Evolutionary conservation across 2,113 vertebrate genomes (phyloP).

Genomic region (Indicator maculatus): DNA sequence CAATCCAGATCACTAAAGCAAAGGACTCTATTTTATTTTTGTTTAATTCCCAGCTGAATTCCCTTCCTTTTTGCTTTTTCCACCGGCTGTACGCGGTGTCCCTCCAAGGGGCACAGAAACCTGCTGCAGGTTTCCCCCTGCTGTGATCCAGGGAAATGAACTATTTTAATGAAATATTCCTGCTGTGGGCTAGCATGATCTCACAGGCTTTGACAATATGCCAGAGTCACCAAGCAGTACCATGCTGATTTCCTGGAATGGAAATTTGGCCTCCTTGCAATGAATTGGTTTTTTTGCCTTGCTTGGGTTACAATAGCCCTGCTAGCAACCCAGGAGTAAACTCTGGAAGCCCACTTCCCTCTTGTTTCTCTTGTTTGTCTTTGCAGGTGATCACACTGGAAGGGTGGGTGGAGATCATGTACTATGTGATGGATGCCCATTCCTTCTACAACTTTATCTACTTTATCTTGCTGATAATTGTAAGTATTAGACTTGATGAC

Average conservation of each 20-base stretch:
- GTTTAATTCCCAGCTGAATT: background rate
- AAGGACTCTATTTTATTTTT: background rate
- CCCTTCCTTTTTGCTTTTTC: background rate
- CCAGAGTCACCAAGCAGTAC: conserved; percentile 33
- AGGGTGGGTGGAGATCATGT: conserved; percentile 99
- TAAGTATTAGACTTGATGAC: conserved; percentile 78
- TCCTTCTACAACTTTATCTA: conserved; percentile 99
- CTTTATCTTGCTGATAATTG: conserved; percentile 97
- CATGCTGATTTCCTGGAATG: conserved; percentile 33
- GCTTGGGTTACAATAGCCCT: background rate
- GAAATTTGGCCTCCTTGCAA: conserved; percentile 3
- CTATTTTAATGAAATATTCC: conserved; percentile 61
- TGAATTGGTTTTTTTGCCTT: background rate
- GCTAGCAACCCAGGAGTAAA: background rate
- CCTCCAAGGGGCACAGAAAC: conserved; percentile 33
- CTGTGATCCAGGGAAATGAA: conserved; percentile 60
- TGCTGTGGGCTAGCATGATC: conserved; percentile 54
- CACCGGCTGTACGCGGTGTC: fast-evolving
- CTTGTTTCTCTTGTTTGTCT: background rate
- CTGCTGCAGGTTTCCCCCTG: background rate
- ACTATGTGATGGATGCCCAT: conserved; percentile 98
- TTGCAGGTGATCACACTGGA: conserved; percentile 94
- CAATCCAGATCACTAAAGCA: background rate
- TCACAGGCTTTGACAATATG: conserved; percentile 44
- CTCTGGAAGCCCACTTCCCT: background rate